Evolutionary conservation across 1,140 invertebrate genomes (phyloP).

Genomic region (Globodera ellingtonae): DNA sequence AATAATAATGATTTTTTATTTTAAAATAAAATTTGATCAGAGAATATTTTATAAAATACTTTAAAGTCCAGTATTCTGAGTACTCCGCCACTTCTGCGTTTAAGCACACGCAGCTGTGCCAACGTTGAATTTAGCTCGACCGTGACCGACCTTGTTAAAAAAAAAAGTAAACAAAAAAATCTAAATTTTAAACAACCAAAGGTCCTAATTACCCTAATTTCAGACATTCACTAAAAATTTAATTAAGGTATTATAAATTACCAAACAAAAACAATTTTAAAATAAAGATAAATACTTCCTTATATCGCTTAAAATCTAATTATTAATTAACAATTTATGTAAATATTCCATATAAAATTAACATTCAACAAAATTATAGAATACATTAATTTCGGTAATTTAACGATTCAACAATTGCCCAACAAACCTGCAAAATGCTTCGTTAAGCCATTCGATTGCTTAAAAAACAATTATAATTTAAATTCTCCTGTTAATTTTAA

Average conservation of each 20-base stretch:
- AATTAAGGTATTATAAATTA: no score
- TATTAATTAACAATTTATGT: no score
- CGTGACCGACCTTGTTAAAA: conserved; percentile 75
- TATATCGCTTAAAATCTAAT: no score
- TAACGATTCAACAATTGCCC: neutral
- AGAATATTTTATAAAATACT: neutral
- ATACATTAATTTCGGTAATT: neutral
- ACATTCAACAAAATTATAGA: no score
- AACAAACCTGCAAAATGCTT: conserved; percentile 76
- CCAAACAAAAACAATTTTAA: no score
- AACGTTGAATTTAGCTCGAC: conserved; percentile 78
- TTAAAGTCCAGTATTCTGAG: conserved; percentile 70
- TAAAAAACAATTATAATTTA: conserved; percentile 26
- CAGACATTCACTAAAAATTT: no score
- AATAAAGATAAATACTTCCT: no score
- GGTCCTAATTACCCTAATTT: no score
- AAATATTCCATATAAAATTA: no score
- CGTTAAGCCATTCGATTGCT: conserved; percentile 83
- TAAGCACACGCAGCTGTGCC: conserved; percentile 75
- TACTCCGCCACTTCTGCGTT: conserved; percentile 74
- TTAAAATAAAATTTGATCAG: no score
- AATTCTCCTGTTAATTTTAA: conserved; percentile 65
- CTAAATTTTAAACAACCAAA: no score
- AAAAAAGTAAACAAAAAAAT: neutral
- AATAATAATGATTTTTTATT: neutral